Conservation (phyloP, 2,797 vertebrate species). For the Sebastes aleutianus region DNA sequence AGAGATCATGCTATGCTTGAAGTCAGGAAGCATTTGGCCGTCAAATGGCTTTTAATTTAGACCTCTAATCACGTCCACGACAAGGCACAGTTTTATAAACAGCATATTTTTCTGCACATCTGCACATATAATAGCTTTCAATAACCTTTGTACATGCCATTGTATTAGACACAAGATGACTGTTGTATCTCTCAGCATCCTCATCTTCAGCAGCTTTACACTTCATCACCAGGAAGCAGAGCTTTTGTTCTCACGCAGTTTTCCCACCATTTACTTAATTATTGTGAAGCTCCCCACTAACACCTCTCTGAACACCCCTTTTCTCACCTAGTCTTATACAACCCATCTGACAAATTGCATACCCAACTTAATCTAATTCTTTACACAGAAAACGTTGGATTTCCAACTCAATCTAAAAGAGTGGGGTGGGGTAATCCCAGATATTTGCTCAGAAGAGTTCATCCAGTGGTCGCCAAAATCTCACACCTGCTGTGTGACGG, state of each 20-base stretch:
- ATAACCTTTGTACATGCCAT: not conserved
- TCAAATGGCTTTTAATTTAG: not conserved
- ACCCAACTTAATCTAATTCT: constrained; percentile 47
- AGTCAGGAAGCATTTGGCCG: not conserved
- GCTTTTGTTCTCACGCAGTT: not conserved
- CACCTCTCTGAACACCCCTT: not conserved
- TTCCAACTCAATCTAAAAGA: constrained; percentile 68
- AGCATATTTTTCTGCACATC: not conserved
- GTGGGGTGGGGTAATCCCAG: constrained; percentile 66
- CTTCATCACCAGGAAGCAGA: not conserved
- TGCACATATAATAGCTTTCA: not conserved
- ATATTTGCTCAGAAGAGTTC: constrained; percentile 60
- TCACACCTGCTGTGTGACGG: constrained; percentile 57
- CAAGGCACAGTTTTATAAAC: not conserved
- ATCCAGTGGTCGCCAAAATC: constrained; percentile 34
- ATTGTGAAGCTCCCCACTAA: not conserved
- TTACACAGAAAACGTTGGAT: constrained; percentile 51
- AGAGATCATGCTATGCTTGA: not conserved
- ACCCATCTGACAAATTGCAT: constrained; percentile 54
- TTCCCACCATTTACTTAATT: constrained; percentile 41
- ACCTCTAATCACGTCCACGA: not conserved
- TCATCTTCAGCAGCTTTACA: not conserved
- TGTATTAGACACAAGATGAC: not conserved
- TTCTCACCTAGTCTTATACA: constrained; percentile 15
- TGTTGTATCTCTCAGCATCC: not conserved